Conservation (phyloP, 2,113 vertebrate genomes). For the Morone saxatilis region DNA sequence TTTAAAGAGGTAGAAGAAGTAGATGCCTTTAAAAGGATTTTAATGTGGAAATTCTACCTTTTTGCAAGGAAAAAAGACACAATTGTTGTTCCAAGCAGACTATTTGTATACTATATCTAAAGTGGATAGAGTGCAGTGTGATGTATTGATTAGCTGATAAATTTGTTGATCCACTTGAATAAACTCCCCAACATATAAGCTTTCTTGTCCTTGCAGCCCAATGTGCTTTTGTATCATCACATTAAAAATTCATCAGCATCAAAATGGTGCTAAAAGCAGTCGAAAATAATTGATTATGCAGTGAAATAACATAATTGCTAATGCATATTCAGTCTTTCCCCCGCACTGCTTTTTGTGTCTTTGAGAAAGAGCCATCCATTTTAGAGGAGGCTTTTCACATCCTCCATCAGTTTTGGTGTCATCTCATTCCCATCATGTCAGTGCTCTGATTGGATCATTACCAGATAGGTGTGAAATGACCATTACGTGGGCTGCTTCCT, state of each 20-base stretch:
- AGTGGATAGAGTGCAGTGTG: not conserved
- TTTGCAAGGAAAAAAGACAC: too few species aligned
- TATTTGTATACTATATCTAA: not conserved
- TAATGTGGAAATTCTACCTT: too few species aligned
- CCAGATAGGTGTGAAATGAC: slow-evolving; percentile 68
- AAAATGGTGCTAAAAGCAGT: slow-evolving; percentile 21
- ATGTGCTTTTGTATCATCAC: not conserved
- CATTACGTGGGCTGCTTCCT: slow-evolving; percentile 43
- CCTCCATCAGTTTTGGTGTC: slow-evolving; percentile 52
- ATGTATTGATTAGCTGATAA: not conserved
- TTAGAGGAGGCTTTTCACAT: slow-evolving; percentile 58
- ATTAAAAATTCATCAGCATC: slow-evolving; percentile 2
- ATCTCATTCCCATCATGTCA: slow-evolving; percentile 61
- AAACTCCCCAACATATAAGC: not conserved
- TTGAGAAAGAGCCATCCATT: slow-evolving; percentile 29
- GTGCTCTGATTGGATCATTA: slow-evolving; percentile 66
- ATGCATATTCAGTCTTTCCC: not conserved
- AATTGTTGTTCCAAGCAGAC: too few species aligned
- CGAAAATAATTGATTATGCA: not conserved
- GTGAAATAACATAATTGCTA: not conserved
- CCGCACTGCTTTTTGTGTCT: not conserved
- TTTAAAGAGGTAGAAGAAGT: too few species aligned
- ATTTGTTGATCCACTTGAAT: not conserved
- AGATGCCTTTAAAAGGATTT: too few species aligned
- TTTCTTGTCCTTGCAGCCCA: not conserved